phyloP scores from a whole-genome alignment of 37 sponge, comb jelly and placozoan species.

The Aplysina aerophoba region DNA sequence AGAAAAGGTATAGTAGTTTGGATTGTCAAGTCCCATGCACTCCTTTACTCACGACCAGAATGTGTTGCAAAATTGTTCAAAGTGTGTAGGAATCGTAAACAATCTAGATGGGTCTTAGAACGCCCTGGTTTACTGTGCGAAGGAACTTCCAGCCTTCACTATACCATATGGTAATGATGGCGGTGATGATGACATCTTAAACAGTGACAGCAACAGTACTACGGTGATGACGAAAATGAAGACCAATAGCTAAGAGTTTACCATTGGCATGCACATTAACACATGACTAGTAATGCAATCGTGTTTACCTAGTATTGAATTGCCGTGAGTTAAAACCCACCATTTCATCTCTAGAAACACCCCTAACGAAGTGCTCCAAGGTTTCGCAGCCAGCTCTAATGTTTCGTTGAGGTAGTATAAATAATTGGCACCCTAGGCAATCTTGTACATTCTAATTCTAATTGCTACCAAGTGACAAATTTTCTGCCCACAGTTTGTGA shows the following conservation, averaged over 20 bases:
- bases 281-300: not conserved
- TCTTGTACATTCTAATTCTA: too few relatives aligned
- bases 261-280: conserved; percentile 3
- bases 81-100: not conserved
- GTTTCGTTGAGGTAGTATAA: too few relatives aligned
- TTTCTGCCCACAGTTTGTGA: too few relatives aligned
- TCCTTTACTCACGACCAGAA: not conserved
- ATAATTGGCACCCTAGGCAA: too few relatives aligned
- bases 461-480: too few relatives aligned
- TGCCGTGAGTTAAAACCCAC: not conserved
- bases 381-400: too few relatives aligned
- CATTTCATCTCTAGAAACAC: too few relatives aligned
- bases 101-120: conserved; percentile 2
- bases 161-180: conserved; percentile 3
- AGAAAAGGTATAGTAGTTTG: not conserved
- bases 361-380: too few relatives aligned
- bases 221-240: not conserved
- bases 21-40: not conserved
- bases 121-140: too few relatives aligned
- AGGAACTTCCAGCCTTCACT: too few relatives aligned
- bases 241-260: not conserved
- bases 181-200: not conserved
- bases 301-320: not conserved
- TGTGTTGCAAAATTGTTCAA: not conserved
- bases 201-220: not conserved